Evolutionary conservation across 1,140 invertebrate genomes (phyloP).

Genomic region (Thrips palmi): DNA sequence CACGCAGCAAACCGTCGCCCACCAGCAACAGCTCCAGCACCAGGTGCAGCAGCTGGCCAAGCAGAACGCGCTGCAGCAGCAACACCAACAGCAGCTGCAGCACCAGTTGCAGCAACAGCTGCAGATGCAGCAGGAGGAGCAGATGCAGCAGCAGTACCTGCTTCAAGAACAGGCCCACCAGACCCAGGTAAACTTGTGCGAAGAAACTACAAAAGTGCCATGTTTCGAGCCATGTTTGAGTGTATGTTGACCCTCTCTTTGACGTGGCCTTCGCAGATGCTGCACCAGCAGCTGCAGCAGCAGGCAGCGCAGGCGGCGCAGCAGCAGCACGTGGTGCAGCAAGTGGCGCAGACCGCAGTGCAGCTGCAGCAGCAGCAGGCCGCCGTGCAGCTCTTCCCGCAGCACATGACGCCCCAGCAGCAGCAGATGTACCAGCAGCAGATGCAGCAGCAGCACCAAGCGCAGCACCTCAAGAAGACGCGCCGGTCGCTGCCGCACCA

Average conservation of each 20-base stretch:
- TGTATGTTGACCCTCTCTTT: no score
- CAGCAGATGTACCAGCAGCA: slow-evolving; percentile 27
- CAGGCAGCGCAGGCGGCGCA: slow-evolving; percentile 11
- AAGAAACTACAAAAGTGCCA: no score
- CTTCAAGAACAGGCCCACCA: slow-evolving; percentile 7
- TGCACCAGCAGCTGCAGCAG: slow-evolving; percentile 14
- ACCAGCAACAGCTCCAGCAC: slow-evolving; percentile 15
- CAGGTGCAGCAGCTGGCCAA: slow-evolving; percentile 17
- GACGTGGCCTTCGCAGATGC: no score
- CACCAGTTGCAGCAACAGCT: slow-evolving; percentile 14
- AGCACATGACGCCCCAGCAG: slow-evolving; percentile 23
- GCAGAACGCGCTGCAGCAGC: slow-evolving; percentile 15
- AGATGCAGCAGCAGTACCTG: slow-evolving; percentile 16
- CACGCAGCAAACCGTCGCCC: slow-evolving; percentile 13
- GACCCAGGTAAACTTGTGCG: no score
- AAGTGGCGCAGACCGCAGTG: background rate
- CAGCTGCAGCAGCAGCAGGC: slow-evolving; percentile 1
- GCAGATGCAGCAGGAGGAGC: slow-evolving; percentile 14
- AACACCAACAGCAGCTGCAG: slow-evolving; percentile 9
- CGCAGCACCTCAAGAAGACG: slow-evolving; percentile 27
- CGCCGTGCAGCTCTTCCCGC: slow-evolving; percentile 15
- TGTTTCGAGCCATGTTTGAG: no score
- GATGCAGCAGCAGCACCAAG: slow-evolving; percentile 27
- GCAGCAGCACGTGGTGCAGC: slow-evolving; percentile 7
- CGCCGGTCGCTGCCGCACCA: slow-evolving; percentile 20